These are phyloP conservation scores for Etheostoma cragini DNA, from an alignment of 2,113 vertebrate genomes.

Conservation along the genomic window DNA sequence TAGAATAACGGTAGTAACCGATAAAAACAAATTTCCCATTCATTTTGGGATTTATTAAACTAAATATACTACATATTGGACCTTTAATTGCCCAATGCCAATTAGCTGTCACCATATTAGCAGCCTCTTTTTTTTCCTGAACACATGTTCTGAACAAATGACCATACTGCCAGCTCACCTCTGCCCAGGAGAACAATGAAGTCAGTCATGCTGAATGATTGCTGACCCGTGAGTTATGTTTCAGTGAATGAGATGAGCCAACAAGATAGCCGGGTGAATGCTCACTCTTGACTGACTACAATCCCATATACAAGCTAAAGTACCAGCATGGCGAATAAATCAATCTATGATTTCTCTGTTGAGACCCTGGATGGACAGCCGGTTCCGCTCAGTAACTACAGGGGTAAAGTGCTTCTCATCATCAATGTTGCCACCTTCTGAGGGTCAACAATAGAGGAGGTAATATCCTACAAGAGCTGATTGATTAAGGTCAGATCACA, in stretches of 20 bases:
- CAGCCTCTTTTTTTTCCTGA: conserved; percentile 8
- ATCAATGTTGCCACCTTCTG: conserved; percentile 87
- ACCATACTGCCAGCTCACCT: conserved; percentile 64
- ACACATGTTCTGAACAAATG: conserved; percentile 70
- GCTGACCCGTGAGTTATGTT: conserved; percentile 81
- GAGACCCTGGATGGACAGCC: conserved; percentile 79
- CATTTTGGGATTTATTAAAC: too few species aligned
- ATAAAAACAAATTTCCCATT: too few species aligned
- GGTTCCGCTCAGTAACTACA: conserved; percentile 76
- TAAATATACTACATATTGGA: too few species aligned
- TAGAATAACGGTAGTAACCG: too few species aligned
- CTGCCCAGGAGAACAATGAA: conserved; percentile 76
- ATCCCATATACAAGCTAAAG: conserved; percentile 42
- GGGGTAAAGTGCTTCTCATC: conserved; percentile 82
- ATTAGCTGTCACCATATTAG: conserved; percentile 24
- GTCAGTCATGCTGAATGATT: conserved; percentile 83
- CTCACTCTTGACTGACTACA: conserved; percentile 62
- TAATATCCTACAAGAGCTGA: conserved; percentile 60
- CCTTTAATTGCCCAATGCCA: not conserved
- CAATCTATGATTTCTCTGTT: conserved; percentile 83
- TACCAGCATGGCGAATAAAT: conserved; percentile 72
- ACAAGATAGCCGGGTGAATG: conserved; percentile 52
- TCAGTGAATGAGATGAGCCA: conserved; percentile 69
- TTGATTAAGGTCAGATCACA: conserved; percentile 15
- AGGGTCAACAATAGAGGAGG: conserved; percentile 86